phyloP scores from a whole-genome alignment of 2,797 vertebrate species.

The Parotocinclus haroldoi region DNA sequence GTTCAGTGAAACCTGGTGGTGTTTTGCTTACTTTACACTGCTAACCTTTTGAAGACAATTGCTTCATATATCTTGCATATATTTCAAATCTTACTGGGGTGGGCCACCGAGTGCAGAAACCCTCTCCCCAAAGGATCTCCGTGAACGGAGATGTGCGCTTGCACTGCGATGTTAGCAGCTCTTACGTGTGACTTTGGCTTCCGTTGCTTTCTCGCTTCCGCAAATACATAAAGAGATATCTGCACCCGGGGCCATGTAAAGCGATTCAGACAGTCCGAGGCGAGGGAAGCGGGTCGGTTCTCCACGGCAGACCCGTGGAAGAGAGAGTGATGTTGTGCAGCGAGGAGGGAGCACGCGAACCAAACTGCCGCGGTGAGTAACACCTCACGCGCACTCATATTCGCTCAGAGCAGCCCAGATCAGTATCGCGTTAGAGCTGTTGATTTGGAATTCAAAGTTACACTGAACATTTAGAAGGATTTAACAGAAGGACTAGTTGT shows the following conservation, averaged over 20 bases:
- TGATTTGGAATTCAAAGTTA: too few species aligned
- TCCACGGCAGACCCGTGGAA: background rate
- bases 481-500: too few species aligned
- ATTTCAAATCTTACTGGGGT: too few species aligned
- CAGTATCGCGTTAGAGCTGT: too few species aligned
- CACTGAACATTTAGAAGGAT: too few species aligned
- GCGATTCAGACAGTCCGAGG: conserved; percentile 1
- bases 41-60: too few species aligned
- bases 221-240: conserved; percentile 54
- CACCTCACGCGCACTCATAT: conserved; percentile 15
- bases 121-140: background rate
- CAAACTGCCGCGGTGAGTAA: conserved; percentile 68
- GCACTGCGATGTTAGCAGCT: conserved; percentile 57
- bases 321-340: conserved; percentile 68
- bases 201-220: conserved; percentile 76
- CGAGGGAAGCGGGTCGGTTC: conserved; percentile 6
- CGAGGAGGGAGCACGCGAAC: conserved; percentile 54
- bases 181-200: conserved; percentile 77
- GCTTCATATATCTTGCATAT: too few species aligned
- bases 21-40: too few species aligned
- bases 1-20: too few species aligned
- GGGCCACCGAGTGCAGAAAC: too few species aligned
- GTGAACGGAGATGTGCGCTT: background rate
- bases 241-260: conserved; percentile 33
- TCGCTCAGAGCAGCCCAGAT: background rate